phyloP scores from a whole-genome alignment of 2,113 vertebrate species.

The Gallinago paraguaiae region DNA sequence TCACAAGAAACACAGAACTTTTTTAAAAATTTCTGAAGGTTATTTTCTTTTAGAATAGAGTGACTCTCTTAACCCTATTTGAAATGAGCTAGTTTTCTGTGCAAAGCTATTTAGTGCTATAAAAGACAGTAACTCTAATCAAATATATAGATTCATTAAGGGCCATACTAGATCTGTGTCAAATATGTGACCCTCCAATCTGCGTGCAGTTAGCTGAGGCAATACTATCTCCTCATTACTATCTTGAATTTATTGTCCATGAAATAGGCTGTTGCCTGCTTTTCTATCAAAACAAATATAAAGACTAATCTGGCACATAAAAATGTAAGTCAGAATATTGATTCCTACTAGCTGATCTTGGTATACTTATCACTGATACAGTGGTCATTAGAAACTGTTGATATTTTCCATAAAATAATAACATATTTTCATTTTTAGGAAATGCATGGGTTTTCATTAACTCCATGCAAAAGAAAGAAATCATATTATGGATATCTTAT shows the following conservation, averaged over 20 bases:
- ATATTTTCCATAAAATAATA: constrained; percentile 14
- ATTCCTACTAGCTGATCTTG: constrained; percentile 38
- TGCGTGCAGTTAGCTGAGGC: constrained; percentile 75
- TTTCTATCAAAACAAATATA: constrained; percentile 82
- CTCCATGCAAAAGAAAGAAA: constrained; percentile 9
- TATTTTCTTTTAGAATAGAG: constrained; percentile 18
- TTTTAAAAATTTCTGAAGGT: constrained; percentile 14
- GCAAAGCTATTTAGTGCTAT: constrained; percentile 68
- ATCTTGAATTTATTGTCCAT: constrained; percentile 81
- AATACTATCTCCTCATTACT: constrained; percentile 75
- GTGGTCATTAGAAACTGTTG: background rate
- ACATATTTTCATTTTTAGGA: background rate
- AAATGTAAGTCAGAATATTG: constrained; percentile 69
- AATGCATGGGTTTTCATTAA: background rate
- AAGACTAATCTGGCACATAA: constrained; percentile 75
- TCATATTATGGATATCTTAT: background rate
- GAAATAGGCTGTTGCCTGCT: constrained; percentile 79
- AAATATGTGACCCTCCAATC: constrained; percentile 76
- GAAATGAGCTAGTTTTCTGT: constrained; percentile 60
- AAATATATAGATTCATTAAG: constrained; percentile 79
- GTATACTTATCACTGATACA: background rate
- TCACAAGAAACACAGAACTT: background rate
- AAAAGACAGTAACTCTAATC: constrained; percentile 76
- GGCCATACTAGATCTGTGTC: constrained; percentile 68
- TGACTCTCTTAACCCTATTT: background rate